Conservation (phyloP, 1,140 invertebrate species). For the Drosophila prosaltans region DNA sequence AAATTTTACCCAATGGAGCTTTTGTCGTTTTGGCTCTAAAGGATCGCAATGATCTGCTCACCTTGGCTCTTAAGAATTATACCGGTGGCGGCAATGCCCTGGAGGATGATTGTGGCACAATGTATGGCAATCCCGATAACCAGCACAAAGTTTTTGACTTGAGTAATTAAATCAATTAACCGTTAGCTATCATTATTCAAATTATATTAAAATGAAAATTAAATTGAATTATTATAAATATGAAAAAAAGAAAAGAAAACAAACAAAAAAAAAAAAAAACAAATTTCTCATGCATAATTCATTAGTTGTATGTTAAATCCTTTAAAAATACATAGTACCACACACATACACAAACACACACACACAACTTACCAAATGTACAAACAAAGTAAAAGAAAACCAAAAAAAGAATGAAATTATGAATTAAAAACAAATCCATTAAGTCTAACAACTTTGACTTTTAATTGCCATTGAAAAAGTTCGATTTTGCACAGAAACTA, state of each 20-base stretch:
- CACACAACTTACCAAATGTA: slow-evolving; percentile 74
- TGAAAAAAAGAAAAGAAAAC: slow-evolving; percentile 40
- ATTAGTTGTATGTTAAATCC: slow-evolving; percentile 78
- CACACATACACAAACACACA: slow-evolving; percentile 8
- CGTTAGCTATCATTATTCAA: slow-evolving; percentile 79
- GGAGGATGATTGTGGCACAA: slow-evolving; percentile 74
- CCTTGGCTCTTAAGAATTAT: slow-evolving; percentile 86
- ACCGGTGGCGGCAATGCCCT: slow-evolving; percentile 47
- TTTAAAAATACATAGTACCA: slow-evolving; percentile 42
- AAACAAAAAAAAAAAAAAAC: slow-evolving; percentile 9
- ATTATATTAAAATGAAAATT: slow-evolving; percentile 62
- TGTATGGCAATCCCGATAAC: slow-evolving; percentile 81
- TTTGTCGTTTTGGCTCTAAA: slow-evolving; percentile 88
- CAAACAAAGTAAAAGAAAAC: slow-evolving; percentile 63
- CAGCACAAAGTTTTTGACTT: slow-evolving; percentile 81
- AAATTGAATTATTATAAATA: slow-evolving; percentile 77
- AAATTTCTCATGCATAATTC: slow-evolving; percentile 75
- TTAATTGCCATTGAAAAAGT: too few species aligned
- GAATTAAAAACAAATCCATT: slow-evolving; percentile 64
- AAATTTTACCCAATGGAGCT: slow-evolving; percentile 89
- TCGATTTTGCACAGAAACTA: too few species aligned
- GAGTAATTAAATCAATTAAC: slow-evolving; percentile 80
- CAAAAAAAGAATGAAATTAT: slow-evolving; percentile 53
- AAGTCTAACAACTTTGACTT: slow-evolving; percentile 28
- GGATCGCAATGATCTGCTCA: slow-evolving; percentile 86